These are phyloP conservation scores for Dinocampus coccinellae DNA, from an alignment of 2,888 invertebrate genomes.

Conservation along the genomic window DNA sequence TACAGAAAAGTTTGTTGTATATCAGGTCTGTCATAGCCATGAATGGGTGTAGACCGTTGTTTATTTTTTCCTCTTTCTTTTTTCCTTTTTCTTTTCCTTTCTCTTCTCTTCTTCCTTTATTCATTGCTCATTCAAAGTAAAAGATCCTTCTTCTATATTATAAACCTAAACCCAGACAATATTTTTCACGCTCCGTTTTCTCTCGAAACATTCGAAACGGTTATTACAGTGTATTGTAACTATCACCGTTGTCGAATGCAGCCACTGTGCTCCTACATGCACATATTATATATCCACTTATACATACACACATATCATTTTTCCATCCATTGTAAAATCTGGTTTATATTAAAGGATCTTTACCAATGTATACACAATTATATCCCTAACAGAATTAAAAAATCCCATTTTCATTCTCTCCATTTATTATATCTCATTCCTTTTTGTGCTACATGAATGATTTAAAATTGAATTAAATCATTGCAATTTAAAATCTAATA, in stretches of 20 bases:
- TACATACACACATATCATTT: neutral
- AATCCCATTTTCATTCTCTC: neutral
- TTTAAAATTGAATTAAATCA: constrained; percentile 22
- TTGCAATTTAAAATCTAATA: constrained; percentile 42
- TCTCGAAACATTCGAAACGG: neutral
- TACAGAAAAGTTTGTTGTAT: constrained; percentile 49
- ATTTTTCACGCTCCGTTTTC: neutral
- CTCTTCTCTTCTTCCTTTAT: constrained; percentile 12
- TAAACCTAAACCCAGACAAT: neutral
- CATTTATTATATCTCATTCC: neutral
- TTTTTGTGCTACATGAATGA: neutral
- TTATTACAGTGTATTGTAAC: neutral
- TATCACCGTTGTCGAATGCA: neutral
- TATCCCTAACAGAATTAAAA: neutral
- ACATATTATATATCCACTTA: neutral
- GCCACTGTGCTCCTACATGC: neutral
- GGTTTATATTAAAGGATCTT: neutral
- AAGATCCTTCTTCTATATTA: neutral
- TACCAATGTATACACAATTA: neutral
- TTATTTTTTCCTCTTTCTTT: constrained; percentile 12
- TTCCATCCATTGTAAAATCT: neutral
- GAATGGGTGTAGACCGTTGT: constrained; percentile 54
- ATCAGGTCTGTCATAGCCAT: constrained; percentile 58
- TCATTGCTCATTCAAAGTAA: constrained; percentile 38
- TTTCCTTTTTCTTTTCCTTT: constrained; percentile 13